Base-by-base conservation (phyloP, 2,888 invertebrate species). In the Apamea monoglypha region DNA sequence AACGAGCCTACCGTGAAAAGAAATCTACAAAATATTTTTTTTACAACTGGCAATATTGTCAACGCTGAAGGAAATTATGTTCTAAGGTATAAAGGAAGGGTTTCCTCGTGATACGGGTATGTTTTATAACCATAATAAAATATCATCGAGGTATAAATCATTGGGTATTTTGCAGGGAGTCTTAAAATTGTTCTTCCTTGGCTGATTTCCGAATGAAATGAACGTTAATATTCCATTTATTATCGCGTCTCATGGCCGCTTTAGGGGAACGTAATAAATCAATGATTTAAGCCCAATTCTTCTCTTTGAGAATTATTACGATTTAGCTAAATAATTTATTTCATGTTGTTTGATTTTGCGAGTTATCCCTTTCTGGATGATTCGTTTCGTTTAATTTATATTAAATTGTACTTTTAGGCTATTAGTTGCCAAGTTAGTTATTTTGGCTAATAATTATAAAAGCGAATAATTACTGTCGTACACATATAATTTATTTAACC, bases 41-140 rank as follows among this genome's bases (percentile, higher is more conserved):
- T 91, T 89, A 86, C 85, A 85, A 88, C 86, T 86, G 85, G 91
- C 88, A 92, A 93, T 92, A 92, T 93, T 92, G 92, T 93, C 92
- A 90, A 90, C 91, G 90, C 86, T 89, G 86, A 87, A 91, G 88
- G 91, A 92, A 92, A 92, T 92, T 93, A 93, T 93, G 91, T 92
- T 90, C 90, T 87, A 87, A 90, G 87, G 91, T 90, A 92, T 91
- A 92, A 93, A 92, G 89, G 91, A 93, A 92, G 91, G 93, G 92
- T 91, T 94, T 92, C 87, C 91, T 91, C 88, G 87, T 90, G 91
- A 91, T 91, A 87, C 90, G 91, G 89, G 91, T 91, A 91, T 95
- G 92, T 92, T 96, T 96, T 95, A 96, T 95, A 84, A 91, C 91
- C 87, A 90, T 94, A 93, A 95, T 95, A 96, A 95, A 95, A 95